Percentiles rank a stretch among this genome's conserved stretches.
Evolutionary conservation across 2,113 vertebrate genomes (phyloP).

Genomic region (Pteruthius melanotis): DNA sequence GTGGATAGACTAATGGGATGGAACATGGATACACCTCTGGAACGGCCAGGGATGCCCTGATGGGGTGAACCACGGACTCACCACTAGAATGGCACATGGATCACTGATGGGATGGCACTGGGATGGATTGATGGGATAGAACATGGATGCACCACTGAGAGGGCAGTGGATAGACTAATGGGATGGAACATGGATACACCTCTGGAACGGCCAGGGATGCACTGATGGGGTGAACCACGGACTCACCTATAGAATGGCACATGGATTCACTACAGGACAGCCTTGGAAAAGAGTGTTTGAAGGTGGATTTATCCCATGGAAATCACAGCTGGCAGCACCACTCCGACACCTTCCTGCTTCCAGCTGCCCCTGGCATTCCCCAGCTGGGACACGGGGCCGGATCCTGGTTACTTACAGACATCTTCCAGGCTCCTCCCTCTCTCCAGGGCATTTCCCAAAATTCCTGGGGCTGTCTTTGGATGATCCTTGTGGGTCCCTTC

Average conservation of each 20-base stretch:
- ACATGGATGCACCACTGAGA: fast-evolving
- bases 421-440: not conserved
- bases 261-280: fast-evolving
- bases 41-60: too few relatives aligned
- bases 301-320: fast-evolving
- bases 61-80: too few relatives aligned
- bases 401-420: fast-evolving
- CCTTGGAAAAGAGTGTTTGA: fast-evolving
- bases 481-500: not conserved
- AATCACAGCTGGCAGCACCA: not conserved
- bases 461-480: fast-evolving
- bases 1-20: too few relatives aligned
- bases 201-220: not conserved
- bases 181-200: fast-evolving
- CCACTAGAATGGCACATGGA: not conserved
- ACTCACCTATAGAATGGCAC: fast-evolving
- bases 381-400: fast-evolving
- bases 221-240: not conserved
- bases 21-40: too few relatives aligned
- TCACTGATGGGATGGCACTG: fast-evolving
- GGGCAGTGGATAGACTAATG: too few relatives aligned
- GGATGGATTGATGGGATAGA: not conserved
- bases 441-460: not conserved
- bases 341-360: not conserved
- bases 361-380: fast-evolving